Conservation (phyloP, 1,140 invertebrate genomes). For the Tetramorium simillimum region DNA sequence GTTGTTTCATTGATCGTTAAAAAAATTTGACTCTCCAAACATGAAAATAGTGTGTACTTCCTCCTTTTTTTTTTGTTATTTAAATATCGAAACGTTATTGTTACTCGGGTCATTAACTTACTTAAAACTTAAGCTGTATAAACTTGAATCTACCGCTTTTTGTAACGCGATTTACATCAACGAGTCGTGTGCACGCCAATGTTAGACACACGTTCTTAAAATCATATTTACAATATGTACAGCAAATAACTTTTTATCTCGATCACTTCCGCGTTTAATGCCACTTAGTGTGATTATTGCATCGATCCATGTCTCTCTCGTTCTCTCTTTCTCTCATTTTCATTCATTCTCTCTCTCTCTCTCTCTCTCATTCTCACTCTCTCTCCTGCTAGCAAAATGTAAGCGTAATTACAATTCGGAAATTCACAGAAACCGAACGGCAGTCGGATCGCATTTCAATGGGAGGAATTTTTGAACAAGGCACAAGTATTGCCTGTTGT, state of each 20-base stretch:
- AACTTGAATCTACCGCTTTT: slow-evolving; percentile 29
- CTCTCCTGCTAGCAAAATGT: slow-evolving; percentile 9
- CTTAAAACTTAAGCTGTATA: slow-evolving; percentile 52
- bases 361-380: neutral
- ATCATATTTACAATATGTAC: slow-evolving; percentile 54
- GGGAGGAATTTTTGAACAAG: slow-evolving; percentile 41
- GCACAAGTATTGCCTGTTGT: slow-evolving; percentile 55
- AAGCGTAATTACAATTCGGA: slow-evolving; percentile 38
- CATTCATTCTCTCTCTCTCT: neutral
- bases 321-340: neutral
- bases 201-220: slow-evolving; percentile 39
- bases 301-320: slow-evolving; percentile 29
- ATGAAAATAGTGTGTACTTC: slow-evolving; percentile 28
- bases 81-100: slow-evolving; percentile 38
- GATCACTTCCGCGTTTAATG: slow-evolving; percentile 47
- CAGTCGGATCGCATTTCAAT: neutral
- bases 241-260: slow-evolving; percentile 44
- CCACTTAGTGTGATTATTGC: slow-evolving; percentile 59
- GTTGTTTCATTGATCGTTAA: slow-evolving; percentile 14
- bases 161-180: slow-evolving; percentile 20
- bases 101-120: slow-evolving; percentile 52
- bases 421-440: slow-evolving; percentile 38
- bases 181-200: slow-evolving; percentile 18
- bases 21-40: slow-evolving; percentile 42
- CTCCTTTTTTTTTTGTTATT: slow-evolving; percentile 12